These are phyloP conservation scores for Neoarius graeffei DNA, from an alignment of 2,113 vertebrate genomes.

Conservation along the genomic window DNA sequence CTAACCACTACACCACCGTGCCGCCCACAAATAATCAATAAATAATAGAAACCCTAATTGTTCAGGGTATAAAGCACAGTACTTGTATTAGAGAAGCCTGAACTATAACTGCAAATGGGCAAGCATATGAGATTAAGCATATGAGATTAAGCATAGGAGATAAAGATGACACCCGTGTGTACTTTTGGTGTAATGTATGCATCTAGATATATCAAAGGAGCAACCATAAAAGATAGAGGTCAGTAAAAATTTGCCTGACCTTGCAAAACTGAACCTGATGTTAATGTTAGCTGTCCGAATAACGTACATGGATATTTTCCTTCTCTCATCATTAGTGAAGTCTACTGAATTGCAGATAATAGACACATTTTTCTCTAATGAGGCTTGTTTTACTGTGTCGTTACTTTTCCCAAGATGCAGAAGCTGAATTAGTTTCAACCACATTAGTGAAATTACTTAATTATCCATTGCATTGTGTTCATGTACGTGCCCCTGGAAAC, in stretches of 20 bases:
- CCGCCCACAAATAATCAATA: background rate
- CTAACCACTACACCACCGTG: too few relatives aligned
- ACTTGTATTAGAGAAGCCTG: background rate
- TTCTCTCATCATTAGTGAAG: background rate
- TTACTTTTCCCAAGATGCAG: slow-evolving; percentile 27
- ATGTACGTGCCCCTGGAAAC: background rate
- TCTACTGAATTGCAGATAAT: background rate
- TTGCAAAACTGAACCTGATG: background rate
- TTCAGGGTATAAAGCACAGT: slow-evolving; percentile 8
- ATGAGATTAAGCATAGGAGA: background rate
- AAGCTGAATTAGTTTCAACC: slow-evolving; percentile 11
- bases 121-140: background rate
- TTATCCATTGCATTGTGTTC: slow-evolving; percentile 27
- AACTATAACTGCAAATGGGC: background rate
- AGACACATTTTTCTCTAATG: background rate
- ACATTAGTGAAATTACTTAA: slow-evolving; percentile 41
- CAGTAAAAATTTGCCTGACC: background rate
- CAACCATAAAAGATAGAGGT: background rate
- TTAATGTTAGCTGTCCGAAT: background rate
- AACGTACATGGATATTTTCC: background rate
- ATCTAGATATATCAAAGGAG: background rate
- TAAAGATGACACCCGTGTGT: background rate
- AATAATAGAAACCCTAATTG: background rate
- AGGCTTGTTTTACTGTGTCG: background rate
- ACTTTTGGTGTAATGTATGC: background rate